phyloP scores from a whole-genome alignment of 1,140 invertebrate genomes.

The Rhyacophila brunnea region DNA sequence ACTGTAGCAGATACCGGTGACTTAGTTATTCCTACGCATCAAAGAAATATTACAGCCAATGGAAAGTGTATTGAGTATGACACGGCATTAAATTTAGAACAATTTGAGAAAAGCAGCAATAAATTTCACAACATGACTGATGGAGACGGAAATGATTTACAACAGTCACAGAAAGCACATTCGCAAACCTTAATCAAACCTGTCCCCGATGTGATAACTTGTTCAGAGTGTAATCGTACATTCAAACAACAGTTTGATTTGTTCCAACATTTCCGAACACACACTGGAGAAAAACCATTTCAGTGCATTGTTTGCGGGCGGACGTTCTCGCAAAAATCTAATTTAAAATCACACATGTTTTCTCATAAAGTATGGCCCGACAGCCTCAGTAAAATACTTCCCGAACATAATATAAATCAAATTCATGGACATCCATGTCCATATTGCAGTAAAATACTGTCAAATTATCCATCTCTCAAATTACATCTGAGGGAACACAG shows the following conservation, averaged over 20 bases:
- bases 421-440: constrained; percentile 38
- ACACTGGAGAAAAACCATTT: constrained; percentile 37
- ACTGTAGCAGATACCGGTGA: background rate
- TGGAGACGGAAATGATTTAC: no score
- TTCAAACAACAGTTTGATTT: constrained; percentile 38
- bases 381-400: constrained; percentile 38
- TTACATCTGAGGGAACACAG: constrained; percentile 39
- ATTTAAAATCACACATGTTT: constrained; percentile 39
- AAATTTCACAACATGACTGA: no score
- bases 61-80: no score
- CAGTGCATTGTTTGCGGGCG: constrained; percentile 42
- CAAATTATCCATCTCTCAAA: constrained; percentile 38
- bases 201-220: constrained; percentile 8
- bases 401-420: constrained; percentile 34
- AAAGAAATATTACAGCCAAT: no score
- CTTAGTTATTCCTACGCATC: background rate
- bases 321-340: constrained; percentile 42
- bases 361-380: constrained; percentile 42
- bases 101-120: no score
- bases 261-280: constrained; percentile 36
- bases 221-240: constrained; percentile 35
- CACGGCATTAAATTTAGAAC: no score
- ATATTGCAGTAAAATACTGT: constrained; percentile 35
- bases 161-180: no score
- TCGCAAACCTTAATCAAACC: no score